A percentile compares a stretch with the other conserved stretches of the same genome.
Evolutionary conservation across 2,797 vertebrate species (phyloP).

Genomic region (Okamejei kenojei): DNA sequence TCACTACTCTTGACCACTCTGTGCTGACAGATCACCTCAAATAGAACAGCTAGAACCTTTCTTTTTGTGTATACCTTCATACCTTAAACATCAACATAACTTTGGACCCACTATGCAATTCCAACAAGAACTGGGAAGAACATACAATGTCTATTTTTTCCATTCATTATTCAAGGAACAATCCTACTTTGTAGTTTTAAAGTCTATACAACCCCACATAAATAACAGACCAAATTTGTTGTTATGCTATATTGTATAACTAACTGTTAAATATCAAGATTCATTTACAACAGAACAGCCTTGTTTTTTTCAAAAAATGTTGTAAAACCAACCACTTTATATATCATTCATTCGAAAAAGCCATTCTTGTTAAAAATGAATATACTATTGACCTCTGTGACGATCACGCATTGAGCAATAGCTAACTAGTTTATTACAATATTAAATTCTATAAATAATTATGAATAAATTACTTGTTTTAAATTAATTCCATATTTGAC

Average conservation of each 20-base stretch:
- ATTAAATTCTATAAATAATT: not conserved
- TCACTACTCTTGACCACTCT: not conserved
- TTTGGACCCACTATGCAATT: not conserved
- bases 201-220: not conserved
- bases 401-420: not conserved
- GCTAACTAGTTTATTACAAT: not conserved
- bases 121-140: not conserved
- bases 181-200: not conserved
- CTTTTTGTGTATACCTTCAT: not conserved
- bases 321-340: not conserved
- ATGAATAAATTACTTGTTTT: not conserved
- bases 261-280: not conserved
- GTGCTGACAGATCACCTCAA: not conserved
- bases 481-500: not conserved
- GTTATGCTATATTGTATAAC: not conserved
- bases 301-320: not conserved
- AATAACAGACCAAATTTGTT: not conserved
- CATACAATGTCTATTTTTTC: not conserved
- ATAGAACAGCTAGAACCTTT: not conserved
- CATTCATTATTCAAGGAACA: not conserved
- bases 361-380: not conserved
- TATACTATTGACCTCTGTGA: not conserved
- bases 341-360: not conserved
- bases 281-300: not conserved
- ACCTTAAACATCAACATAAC: not conserved